Evolutionary conservation across 2,113 vertebrate species (phyloP).

Genomic region (Oreochromis aureus): DNA sequence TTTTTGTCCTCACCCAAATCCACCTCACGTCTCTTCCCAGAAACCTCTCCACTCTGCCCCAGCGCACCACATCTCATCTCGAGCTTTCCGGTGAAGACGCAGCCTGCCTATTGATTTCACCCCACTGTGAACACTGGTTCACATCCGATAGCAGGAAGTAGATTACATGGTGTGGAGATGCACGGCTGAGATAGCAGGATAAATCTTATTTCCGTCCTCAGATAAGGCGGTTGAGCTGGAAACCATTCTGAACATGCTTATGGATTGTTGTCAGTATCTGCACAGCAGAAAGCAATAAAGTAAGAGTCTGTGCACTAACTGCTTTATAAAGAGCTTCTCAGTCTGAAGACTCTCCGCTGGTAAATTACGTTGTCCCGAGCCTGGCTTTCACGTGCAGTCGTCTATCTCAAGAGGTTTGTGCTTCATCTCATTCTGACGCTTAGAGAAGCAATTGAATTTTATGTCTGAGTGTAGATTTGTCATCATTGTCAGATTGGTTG

Average conservation of each 20-base stretch:
- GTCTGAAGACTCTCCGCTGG: not conserved
- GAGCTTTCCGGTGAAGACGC: not conserved
- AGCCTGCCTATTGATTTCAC: conserved; percentile 40
- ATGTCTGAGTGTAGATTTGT: not conserved
- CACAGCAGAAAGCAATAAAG: not conserved
- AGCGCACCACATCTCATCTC: not conserved
- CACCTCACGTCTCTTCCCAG: not conserved
- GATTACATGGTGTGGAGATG: conserved; percentile 21
- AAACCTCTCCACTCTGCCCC: not conserved
- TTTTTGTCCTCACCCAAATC: not conserved
- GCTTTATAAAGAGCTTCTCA: not conserved
- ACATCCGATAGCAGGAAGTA: conserved; percentile 48
- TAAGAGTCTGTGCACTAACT: not conserved
- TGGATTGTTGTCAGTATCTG: not conserved
- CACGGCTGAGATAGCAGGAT: not conserved
- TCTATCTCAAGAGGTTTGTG: not conserved
- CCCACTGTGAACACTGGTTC: conserved; percentile 22
- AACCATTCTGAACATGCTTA: not conserved
- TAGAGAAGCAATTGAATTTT: not conserved
- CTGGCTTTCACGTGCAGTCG: not conserved
- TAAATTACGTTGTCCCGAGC: not conserved
- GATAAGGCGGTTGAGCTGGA: conserved; percentile 1
- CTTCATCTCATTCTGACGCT: not conserved
- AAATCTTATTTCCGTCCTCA: conserved; percentile 31
- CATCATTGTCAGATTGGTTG: not conserved